Base-by-base conservation (phyloP, 2,888 invertebrate species). In the Tetragonisca angustula region DNA sequence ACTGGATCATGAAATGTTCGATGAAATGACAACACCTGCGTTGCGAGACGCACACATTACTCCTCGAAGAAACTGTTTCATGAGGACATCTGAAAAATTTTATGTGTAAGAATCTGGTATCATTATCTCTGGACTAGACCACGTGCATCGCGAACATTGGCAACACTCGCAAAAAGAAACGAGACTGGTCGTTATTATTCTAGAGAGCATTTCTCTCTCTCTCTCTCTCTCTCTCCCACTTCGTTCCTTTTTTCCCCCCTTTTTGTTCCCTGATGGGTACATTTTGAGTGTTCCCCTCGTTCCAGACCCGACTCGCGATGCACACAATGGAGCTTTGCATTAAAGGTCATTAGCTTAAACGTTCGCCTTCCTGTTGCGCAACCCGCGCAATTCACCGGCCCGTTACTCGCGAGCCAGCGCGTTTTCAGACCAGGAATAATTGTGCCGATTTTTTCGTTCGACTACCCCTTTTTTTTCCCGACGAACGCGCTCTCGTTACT, bases 311-410 rank as follows among this genome's bases (percentile, higher is more conserved):
- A 78, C 87, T 81, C 80, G 83, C 89, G 84, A 74, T 72, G 80
- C 74, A 62, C 68, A 91, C 91, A 90, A 91, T 91, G 84, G 90
- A 90, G 87, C 87, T 88, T 87, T 90, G 86, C 87, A 90, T 91
- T 91, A 91, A 90, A 90, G 87, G 87, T 90, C 90, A 91, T 91
- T 91, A 91, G 88, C 91, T 91, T 90, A 89, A 91, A 89, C 87
- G 90, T 89, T 89, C 86, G 88, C 81, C 89, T 91, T 91, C 91
- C 90, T 90, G 90, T 90, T 91, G 90, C 90, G 86, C 87, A 90
- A 91, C 84, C 84, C 85, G 85, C 81, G 79, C 88, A 84, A 90
- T 90, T 89, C 85, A 86, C 71, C 88, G 81, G 77, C 81, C 81
- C 81, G 83, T 77, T 87, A 74, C 82, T 81, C 85, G 79, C 82